These are phyloP conservation scores for Phrynosoma platyrhinos DNA, from an alignment of 2,113 vertebrate species.

Conservation along the genomic window DNA sequence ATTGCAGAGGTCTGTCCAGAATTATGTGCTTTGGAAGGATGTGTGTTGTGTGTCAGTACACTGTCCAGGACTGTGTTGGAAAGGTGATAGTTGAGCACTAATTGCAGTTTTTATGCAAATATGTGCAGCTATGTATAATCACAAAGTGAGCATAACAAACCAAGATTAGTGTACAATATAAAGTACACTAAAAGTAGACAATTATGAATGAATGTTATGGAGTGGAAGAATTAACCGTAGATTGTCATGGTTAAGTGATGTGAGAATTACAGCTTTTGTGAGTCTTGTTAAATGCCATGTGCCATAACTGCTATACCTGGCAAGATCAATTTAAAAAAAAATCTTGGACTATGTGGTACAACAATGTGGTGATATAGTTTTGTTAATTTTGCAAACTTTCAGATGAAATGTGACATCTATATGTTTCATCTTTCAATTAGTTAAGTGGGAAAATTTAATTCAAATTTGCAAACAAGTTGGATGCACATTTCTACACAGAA, in stretches of 20 bases:
- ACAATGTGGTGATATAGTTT: background rate
- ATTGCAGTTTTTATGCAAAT: too few relatives aligned
- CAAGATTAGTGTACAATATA: background rate
- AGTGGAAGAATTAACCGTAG: background rate
- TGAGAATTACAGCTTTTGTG: background rate
- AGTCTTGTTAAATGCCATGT: background rate
- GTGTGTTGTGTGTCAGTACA: too few relatives aligned
- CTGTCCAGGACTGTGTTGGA: too few relatives aligned
- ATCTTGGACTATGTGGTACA: background rate
- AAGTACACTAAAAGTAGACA: background rate
- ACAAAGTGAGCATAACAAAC: background rate
- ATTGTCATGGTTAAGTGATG: background rate
- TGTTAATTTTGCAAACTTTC: background rate
- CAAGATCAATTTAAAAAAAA: background rate
- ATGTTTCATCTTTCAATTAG: background rate
- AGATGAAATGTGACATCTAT: background rate
- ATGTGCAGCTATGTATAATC: too few relatives aligned
- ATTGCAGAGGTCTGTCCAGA: too few relatives aligned
- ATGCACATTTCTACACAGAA: too few relatives aligned
- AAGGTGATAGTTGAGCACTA: too few relatives aligned
- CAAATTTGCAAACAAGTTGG: too few relatives aligned
- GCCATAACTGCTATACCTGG: background rate
- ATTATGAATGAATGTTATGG: background rate
- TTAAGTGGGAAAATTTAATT: background rate
- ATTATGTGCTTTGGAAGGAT: too few relatives aligned